These are phyloP conservation scores for Lycaena phlaeas DNA, from an alignment of 2,888 invertebrate genomes.

Conservation along the genomic window DNA sequence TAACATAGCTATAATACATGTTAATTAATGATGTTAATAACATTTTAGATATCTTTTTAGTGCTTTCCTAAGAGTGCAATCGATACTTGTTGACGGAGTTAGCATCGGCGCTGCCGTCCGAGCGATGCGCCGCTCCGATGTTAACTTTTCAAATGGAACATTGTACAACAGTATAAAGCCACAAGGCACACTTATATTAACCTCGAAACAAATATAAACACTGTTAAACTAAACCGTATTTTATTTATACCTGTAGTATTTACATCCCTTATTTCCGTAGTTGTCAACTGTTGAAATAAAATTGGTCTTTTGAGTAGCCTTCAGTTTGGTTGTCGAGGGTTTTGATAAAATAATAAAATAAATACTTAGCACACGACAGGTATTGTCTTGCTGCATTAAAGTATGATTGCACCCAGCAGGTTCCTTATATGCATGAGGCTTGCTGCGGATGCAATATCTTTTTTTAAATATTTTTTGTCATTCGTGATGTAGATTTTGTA, in stretches of 20 bases:
- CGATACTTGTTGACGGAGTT: slow-evolving; percentile 14
- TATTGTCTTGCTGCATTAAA: too few species aligned
- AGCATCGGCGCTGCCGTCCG: not conserved
- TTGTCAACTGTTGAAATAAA: too few species aligned
- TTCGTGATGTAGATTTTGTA: too few species aligned
- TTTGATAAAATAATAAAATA: too few species aligned
- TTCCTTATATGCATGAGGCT: too few species aligned
- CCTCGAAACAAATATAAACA: slow-evolving; percentile 68
- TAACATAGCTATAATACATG: slow-evolving; percentile 39
- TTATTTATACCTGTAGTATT: slow-evolving; percentile 27
- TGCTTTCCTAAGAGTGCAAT: slow-evolving; percentile 31
- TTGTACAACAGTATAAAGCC: slow-evolving; percentile 43
- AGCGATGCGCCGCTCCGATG: not conserved
- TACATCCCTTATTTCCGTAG: not conserved
- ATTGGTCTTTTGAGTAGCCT: too few species aligned
- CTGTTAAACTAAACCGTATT: slow-evolving; percentile 59
- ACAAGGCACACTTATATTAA: slow-evolving; percentile 64
- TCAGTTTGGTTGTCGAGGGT: too few species aligned
- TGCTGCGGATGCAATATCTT: too few species aligned
- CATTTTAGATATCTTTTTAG: slow-evolving; percentile 59
- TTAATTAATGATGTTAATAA: slow-evolving; percentile 53
- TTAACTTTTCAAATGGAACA: slow-evolving; percentile 14
- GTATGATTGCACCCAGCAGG: too few species aligned
- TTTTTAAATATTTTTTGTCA: too few species aligned
- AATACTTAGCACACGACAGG: too few species aligned